Base-by-base conservation (phyloP, 2,797 vertebrate genomes). In the Setipinna tenuifilis region DNA sequence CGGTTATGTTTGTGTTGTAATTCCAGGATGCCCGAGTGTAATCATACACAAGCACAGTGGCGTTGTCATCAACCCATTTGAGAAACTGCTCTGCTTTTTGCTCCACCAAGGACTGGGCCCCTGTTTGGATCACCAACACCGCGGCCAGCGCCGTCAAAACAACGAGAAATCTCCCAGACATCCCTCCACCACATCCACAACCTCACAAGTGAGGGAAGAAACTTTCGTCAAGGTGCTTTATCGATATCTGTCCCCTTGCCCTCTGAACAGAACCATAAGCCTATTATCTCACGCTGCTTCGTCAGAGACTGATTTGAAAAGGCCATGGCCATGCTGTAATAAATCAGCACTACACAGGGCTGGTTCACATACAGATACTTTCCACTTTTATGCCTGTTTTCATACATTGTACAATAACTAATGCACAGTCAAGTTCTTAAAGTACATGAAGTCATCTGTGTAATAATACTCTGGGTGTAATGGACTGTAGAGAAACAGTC, bases 1-100 rank as follows among this genome's bases (percentile, higher is more conserved):
- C 86, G 0, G 94, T 96, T 91, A 99, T 98, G 90, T 99, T 92
- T 50, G 96, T 98, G 91, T 99, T 99, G 93, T 99, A 99, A 81
- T 94, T 90, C 98, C 98, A 99, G 85, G 97, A 97, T 82, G 98
- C 97, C 90, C 99, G 90, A 0, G 96, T 95, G 87, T 88, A 94
- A 81, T 96, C 89, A 93, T 99, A 96, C 92, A 93, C 94, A 0
- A 91, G 82, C 0, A 57, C 0, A 82, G 95, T 95, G 71, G 95
- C 97, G 0, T 93, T 44, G 0, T 0, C 1, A 80, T 96, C 95
- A 83, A 98, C 99, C 1, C 17, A 81, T 17, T 89, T 0, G 90
- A 99, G 92, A 93, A 99, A 99, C 0, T 0, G 84, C 57, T 0
- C 87, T 0, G 97, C 96, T 3, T 46, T 0, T 2, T 87, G 86